Conservation (phyloP, 1,140 invertebrate species). For the Phthorimaea operculella region DNA sequence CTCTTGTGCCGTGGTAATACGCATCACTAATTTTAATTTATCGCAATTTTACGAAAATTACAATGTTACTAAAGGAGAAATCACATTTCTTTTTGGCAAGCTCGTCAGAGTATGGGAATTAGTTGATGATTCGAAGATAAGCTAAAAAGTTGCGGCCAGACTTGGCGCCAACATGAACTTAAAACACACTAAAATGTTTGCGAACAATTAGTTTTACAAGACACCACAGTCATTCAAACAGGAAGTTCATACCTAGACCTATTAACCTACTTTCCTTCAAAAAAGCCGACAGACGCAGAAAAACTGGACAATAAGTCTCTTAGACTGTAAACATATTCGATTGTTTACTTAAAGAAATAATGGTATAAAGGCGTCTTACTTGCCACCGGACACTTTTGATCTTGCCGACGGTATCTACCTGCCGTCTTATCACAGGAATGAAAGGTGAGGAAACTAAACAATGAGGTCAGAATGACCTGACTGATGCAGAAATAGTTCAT, state of each 20-base stretch:
- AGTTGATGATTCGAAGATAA: no score
- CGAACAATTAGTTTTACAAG: not conserved
- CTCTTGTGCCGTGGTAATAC: no score
- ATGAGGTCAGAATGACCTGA: not conserved
- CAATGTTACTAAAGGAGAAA: no score
- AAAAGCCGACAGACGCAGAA: slow-evolving; percentile 31
- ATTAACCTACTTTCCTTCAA: not conserved
- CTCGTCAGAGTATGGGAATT: no score
- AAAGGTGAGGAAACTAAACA: not conserved
- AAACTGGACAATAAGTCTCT: slow-evolving; percentile 26
- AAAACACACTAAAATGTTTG: not conserved
- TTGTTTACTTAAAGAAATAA: slow-evolving; percentile 35
- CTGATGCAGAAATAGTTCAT: no score
- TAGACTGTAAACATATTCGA: slow-evolving; percentile 27
- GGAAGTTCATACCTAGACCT: not conserved
- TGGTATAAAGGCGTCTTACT: slow-evolving; percentile 34
- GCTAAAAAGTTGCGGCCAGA: no score
- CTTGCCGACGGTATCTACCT: slow-evolving; percentile 16
- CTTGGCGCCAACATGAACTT: not conserved
- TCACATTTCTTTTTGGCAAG: no score
- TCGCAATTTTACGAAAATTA: no score
- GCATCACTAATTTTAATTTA: no score
- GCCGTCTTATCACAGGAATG: not conserved
- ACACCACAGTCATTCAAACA: not conserved
- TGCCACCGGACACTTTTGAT: slow-evolving; percentile 38